These are phyloP conservation scores for Agrotis segetum DNA, from an alignment of 2,888 invertebrate genomes.

Conservation along the genomic window DNA sequence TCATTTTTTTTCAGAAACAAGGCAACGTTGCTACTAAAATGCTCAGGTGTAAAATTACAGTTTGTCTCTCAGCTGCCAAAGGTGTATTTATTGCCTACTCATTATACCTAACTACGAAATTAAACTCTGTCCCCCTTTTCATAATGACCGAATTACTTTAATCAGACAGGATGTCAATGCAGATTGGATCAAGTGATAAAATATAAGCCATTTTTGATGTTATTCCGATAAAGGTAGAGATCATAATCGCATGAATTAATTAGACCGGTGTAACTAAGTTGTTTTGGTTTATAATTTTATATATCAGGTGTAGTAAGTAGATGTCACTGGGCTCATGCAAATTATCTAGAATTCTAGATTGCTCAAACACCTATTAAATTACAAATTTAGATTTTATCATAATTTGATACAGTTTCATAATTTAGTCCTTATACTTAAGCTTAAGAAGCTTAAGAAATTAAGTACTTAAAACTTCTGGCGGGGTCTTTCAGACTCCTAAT, in stretches of 20 bases:
- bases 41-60: background rate
- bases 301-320: conserved; percentile 36
- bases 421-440: conserved; percentile 12
- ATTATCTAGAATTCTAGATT: conserved; percentile 57
- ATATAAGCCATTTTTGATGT: conserved; percentile 33
- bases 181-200: conserved; percentile 26
- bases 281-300: conserved; percentile 45
- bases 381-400: conserved; percentile 60
- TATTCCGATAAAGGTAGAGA: conserved; percentile 38
- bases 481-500: no score
- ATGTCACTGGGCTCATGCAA: conserved; percentile 49
- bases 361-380: conserved; percentile 60
- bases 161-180: conserved; percentile 39
- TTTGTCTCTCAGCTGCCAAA: background rate
- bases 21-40: background rate
- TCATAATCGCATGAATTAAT: conserved; percentile 48
- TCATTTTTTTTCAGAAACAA: background rate
- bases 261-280: conserved; percentile 42
- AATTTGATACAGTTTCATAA: conserved; percentile 59
- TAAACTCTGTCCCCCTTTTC: conserved; percentile 16
- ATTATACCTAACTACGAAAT: background rate
- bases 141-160: conserved; percentile 40
- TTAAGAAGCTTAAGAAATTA: conserved; percentile 16
- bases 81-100: background rate
- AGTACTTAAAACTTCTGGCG: conserved; percentile 23